Conservation (phyloP, 1,140 invertebrate species). For the Musca vetustissima region DNA sequence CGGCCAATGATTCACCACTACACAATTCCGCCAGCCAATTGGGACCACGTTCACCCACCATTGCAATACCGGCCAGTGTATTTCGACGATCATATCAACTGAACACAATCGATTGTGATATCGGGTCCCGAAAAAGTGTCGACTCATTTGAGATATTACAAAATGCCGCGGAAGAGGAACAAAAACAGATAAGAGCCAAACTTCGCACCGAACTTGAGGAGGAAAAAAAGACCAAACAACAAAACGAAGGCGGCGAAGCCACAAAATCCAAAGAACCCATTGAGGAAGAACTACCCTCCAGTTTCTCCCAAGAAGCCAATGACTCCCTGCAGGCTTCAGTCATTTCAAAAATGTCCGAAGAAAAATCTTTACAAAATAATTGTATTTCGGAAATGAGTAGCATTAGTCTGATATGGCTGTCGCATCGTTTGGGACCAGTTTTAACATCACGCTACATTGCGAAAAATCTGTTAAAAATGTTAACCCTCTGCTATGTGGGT, state of each 20-base stretch:
- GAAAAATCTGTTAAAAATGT: conserved; percentile 88
- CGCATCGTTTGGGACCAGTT: conserved; percentile 91
- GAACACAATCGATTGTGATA: conserved; percentile 64
- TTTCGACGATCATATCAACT: conserved; percentile 58
- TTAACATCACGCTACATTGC: conserved; percentile 88
- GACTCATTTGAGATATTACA: conserved; percentile 52
- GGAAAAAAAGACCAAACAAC: neutral
- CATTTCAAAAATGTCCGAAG: conserved; percentile 44
- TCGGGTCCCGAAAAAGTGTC: conserved; percentile 61
- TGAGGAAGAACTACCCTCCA: neutral
- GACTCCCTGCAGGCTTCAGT: conserved; percentile 51
- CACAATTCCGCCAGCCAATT: conserved; percentile 29
- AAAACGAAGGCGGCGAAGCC: conserved; percentile 21
- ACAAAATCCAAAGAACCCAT: neutral
- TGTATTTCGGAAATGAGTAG: conserved; percentile 86
- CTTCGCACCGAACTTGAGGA: neutral
- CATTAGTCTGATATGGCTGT: conserved; percentile 89
- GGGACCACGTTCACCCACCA: conserved; percentile 61
- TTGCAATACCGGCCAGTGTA: conserved; percentile 60
- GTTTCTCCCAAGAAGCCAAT: conserved; percentile 28
- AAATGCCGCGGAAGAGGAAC: conserved; percentile 35
- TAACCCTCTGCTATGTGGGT: conserved; percentile 90
- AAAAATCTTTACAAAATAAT: conserved; percentile 55
- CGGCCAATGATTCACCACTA: conserved; percentile 38
- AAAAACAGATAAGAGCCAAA: conserved; percentile 23